Evolutionary conservation across 2,113 vertebrate species (phyloP).

Genomic region (Spheniscus mendiculus): DNA sequence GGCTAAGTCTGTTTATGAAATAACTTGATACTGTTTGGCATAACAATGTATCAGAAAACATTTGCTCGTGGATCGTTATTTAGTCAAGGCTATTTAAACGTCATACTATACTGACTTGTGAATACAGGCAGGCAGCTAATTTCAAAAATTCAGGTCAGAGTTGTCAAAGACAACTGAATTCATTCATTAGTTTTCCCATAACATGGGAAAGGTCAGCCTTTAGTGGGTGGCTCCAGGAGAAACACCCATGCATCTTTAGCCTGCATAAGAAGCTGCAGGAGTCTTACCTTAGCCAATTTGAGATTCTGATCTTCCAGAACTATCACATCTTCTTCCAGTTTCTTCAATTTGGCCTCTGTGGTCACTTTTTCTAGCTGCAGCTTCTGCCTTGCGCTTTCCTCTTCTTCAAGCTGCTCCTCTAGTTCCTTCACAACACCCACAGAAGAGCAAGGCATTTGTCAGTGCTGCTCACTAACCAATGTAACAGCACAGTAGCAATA

Average conservation of each 20-base stretch:
- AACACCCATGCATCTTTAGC: not conserved
- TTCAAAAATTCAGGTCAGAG: not conserved
- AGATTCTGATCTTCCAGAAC: conserved; percentile 93
- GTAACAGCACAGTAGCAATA: not conserved
- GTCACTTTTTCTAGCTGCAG: conserved; percentile 97
- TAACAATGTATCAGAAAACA: not conserved
- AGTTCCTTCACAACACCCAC: conserved; percentile 80
- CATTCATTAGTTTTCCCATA: not conserved
- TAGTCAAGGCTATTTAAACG: not conserved
- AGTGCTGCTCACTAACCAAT: not conserved
- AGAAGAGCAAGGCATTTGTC: not conserved
- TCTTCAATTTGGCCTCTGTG: conserved; percentile 92
- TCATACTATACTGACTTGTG: not conserved
- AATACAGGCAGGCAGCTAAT: not conserved
- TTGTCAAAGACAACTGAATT: not conserved
- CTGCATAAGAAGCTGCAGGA: not conserved
- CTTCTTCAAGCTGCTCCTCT: conserved; percentile 96
- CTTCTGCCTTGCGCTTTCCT: conserved; percentile 94
- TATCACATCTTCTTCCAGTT: conserved; percentile 92
- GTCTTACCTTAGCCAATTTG: conserved; percentile 89
- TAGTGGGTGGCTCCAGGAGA: not conserved
- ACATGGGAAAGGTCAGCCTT: not conserved
- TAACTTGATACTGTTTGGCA: not conserved
- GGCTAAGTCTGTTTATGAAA: not conserved
- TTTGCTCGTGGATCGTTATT: not conserved